Conservation (phyloP, 2,113 vertebrate genomes). For the Climacteris rufus region DNA sequence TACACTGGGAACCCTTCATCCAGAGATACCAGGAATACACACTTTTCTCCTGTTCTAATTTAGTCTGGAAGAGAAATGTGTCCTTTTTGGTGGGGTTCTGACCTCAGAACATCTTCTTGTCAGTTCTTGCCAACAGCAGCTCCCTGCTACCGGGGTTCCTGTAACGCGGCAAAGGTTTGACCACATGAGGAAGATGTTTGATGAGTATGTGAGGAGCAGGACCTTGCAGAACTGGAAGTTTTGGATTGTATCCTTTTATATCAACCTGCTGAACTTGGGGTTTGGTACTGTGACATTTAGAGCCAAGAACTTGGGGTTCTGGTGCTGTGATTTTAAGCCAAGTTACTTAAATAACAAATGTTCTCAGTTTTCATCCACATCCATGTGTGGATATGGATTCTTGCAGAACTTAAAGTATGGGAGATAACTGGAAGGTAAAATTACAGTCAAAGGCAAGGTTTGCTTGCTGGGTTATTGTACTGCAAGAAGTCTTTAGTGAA, state of each 20-base stretch:
- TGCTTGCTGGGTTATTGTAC: neutral
- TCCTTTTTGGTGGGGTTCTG: neutral
- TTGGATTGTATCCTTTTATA: slow-evolving; percentile 94
- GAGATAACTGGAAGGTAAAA: neutral
- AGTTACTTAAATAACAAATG: neutral
- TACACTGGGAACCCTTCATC: neutral
- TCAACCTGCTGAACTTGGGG: neutral
- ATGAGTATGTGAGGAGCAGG: slow-evolving; percentile 88
- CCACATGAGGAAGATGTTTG: slow-evolving; percentile 86
- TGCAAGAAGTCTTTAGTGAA: neutral
- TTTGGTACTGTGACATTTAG: neutral
- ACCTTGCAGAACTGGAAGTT: slow-evolving; percentile 97
- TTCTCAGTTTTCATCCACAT: neutral
- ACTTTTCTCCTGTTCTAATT: neutral
- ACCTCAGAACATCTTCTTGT: neutral
- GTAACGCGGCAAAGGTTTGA: slow-evolving; percentile 77
- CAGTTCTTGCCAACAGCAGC: slow-evolving; percentile 90
- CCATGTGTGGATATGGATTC: neutral
- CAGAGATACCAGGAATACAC: neutral
- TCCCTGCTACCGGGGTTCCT: slow-evolving; percentile 90
- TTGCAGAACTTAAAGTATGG: neutral
- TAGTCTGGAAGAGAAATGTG: neutral
- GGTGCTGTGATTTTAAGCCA: neutral
- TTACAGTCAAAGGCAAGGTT: neutral
- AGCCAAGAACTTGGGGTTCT: neutral